Evolutionary conservation across 2,888 invertebrate species (phyloP).

Genomic region (Bombyx huttoni): DNA sequence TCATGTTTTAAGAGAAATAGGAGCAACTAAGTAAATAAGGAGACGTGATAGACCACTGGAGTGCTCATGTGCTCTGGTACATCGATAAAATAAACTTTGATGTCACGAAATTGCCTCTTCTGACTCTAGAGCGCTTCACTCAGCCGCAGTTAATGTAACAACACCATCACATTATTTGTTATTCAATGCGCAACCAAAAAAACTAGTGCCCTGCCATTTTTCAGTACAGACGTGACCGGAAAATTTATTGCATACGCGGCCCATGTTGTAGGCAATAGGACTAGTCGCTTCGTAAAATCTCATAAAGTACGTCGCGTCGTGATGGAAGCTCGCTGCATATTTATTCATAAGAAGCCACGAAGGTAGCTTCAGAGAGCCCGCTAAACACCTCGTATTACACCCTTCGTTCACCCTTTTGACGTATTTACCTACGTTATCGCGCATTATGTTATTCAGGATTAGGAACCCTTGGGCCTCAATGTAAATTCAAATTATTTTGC

Average conservation of each 20-base stretch:
- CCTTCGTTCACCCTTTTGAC: constrained; percentile 30
- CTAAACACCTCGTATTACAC: constrained; percentile 37
- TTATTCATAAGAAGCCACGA: constrained; percentile 32
- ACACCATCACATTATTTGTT: constrained; percentile 18
- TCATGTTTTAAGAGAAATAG: not conserved
- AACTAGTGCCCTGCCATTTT: constrained; percentile 42
- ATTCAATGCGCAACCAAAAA: constrained; percentile 34
- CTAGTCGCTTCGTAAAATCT: no score
- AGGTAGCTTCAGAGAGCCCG: constrained; percentile 20
- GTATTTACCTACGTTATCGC: constrained; percentile 25
- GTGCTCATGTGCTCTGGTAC: constrained; percentile 10
- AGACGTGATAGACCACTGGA: constrained; percentile 18
- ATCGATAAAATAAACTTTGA: constrained; percentile 19
- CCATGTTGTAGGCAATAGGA: constrained; percentile 12
- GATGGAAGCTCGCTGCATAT: constrained; percentile 20
- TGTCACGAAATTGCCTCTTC: constrained; percentile 4
- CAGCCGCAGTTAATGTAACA: constrained; percentile 7
- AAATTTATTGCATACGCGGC: constrained; percentile 23
- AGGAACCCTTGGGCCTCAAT: constrained; percentile 12
- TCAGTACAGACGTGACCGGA: constrained; percentile 49
- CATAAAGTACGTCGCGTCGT: no score
- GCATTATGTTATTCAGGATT: constrained; percentile 26
- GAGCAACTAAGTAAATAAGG: constrained; percentile 7
- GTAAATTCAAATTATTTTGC: constrained; percentile 23
- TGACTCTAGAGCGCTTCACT: constrained; percentile 3